Evolutionary conservation across 1,140 invertebrate genomes (phyloP), one percentile per base, ranked within the genome.

Genomic region (Drosophila repletoides): DNA sequence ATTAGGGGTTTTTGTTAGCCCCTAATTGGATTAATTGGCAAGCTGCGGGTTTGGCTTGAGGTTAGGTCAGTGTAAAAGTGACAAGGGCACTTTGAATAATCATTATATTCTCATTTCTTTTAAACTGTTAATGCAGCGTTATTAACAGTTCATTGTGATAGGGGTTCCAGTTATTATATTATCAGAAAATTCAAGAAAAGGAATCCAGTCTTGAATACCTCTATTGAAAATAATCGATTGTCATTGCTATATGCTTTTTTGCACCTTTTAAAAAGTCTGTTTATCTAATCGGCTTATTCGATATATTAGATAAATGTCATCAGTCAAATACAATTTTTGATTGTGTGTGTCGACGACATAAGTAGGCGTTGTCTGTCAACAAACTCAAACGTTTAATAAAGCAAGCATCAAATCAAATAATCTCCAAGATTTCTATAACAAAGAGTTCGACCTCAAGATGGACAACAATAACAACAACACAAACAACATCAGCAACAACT

Each of bases 231-330:
- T n/a, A n/a, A n/a, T n/a, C n/a, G n/a, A n/a, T n/a, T n/a, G n/a
- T n/a, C n/a, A n/a, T n/a, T n/a, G n/a, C n/a, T n/a, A n/a, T n/a
- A n/a, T n/a, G n/a, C n/a, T n/a, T n/a, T n/a, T n/a, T n/a, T n/a
- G n/a, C n/a, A n/a, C n/a, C n/a, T n/a, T n/a, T n/a, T n/a, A n/a
- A n/a, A n/a, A n/a, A n/a, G n/a, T n/a, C n/a, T n/a, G n/a, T n/a
- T n/a, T 12, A 17, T n/a, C 51, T 84, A 84, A 83, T 77, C 70
- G 60, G 74, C 73, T 84, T 83, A 83, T 26, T 45, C 21, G 10
- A 49, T 55, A 65, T 55, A 60, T 59, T 73, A 76, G 31, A 52
- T 9, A 26, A 49, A 46, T 38, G 49, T 3, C 59, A 76, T 64
- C 65, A 77, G 74, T 83, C 59, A 67, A 45, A 29, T 71, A 19